Conservation (phyloP, 2,888 invertebrate species). For the Lasioglossum leucozonium region DNA sequence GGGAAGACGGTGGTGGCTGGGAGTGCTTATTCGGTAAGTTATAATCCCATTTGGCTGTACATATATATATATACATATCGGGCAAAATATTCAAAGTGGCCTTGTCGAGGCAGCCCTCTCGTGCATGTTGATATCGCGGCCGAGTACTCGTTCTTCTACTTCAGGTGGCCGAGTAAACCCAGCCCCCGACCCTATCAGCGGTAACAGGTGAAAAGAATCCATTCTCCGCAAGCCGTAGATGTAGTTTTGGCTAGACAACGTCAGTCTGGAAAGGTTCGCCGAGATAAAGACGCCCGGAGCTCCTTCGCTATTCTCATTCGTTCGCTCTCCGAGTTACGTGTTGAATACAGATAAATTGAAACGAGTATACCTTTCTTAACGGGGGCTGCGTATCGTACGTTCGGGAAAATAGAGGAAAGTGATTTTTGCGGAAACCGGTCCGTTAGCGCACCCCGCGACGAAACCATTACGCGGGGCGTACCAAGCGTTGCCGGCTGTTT, state of each 20-base stretch:
- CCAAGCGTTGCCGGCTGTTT: no score
- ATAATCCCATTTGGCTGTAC: not conserved
- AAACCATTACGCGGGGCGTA: not conserved
- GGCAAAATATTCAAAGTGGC: not conserved
- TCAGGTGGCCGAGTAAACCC: not conserved
- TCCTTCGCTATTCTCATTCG: constrained; percentile 33
- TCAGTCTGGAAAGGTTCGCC: not conserved
- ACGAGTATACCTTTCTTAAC: not conserved
- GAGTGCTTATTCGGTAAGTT: not conserved
- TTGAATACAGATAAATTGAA: constrained; percentile 4
- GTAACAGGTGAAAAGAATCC: constrained; percentile 10
- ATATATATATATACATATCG: no score
- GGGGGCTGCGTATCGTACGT: not conserved
- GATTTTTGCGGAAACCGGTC: not conserved
- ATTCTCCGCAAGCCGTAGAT: constrained; percentile 5
- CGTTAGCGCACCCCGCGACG: not conserved
- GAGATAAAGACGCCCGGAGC: constrained; percentile 33
- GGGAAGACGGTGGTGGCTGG: not conserved
- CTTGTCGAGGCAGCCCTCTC: not conserved
- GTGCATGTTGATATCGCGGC: not conserved
- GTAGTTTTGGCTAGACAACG: constrained; percentile 8
- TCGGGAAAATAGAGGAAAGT: not conserved
- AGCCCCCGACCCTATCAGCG: constrained; percentile 4
- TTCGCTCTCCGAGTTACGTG: not conserved
- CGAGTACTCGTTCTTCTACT: not conserved